Base-by-base conservation (phyloP, 37 sponge, comb jelly and placozoan species). In the Crambe crambe region DNA sequence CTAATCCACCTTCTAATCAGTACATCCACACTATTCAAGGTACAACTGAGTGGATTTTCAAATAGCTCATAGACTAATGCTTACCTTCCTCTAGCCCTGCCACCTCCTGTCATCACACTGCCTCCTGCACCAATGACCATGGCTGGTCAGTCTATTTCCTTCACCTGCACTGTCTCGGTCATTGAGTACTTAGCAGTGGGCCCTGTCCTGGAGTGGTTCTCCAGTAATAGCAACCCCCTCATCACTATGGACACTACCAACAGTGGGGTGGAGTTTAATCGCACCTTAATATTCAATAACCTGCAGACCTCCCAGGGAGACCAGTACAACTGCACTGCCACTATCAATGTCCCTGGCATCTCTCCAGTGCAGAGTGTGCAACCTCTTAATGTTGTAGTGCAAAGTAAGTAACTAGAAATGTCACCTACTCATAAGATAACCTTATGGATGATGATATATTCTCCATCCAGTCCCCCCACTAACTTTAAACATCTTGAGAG, bases 241-340 rank as follows among this genome's bases (percentile, higher is more conserved):
- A 18, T 54, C 56, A 54, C 56, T 54, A 18, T 54, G 10, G 56
- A 18, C 3, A 26, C 74, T 51, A 73, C 57, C 21, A 47, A 32
- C 32, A 42, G 32, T 59, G 78, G 23, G 26, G 51, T 32, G 12
- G 22, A 42, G 12, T 26, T 27, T 15, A 56, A 27, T 27, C n/a
- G 51, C 22, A 42, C 12, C 20, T 51, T 79, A 21, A 79, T 35
- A 12, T 80, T 80, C 60, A 43, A 41, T 36, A 58, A 70, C 37
- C 60, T 80, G 30, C 37, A 25, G 3, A 58, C 80, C 9, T 70
- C 80, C 31, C 71, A 80, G 70, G 80, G 71, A 71, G 80, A 59
- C 1, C 37, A 37, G 71, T 80, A 80, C 80, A 80, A 8, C 58
- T 80, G 80, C 37, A 38, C 21, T 37, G 80, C 68, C 42, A 70